These are phyloP conservation scores for Lysandra bellargus DNA, from an alignment of 2,888 invertebrate species.

Conservation along the genomic window DNA sequence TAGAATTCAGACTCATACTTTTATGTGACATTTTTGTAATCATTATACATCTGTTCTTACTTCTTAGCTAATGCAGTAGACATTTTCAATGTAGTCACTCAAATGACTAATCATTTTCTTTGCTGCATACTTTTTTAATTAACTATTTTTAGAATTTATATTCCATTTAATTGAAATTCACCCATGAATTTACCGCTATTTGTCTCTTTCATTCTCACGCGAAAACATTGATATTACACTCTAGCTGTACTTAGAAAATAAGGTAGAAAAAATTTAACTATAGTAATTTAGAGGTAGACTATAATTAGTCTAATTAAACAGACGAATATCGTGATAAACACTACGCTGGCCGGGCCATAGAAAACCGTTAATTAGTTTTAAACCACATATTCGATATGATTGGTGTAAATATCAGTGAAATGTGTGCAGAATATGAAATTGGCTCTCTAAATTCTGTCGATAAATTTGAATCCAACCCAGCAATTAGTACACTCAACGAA, in stretches of 20 bases:
- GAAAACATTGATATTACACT: too few species aligned
- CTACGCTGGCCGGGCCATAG: neutral
- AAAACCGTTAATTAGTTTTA: neutral
- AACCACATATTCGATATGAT: neutral
- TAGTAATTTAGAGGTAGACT: neutral
- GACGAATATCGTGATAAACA: neutral
- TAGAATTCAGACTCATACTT: neutral
- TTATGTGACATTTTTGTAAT: neutral
- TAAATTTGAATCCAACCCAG: slow-evolving; percentile 4
- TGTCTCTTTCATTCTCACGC: too few species aligned
- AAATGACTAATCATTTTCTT: neutral
- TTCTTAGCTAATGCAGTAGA: too few species aligned
- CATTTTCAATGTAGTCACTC: neutral
- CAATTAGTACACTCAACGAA: slow-evolving; percentile 10
- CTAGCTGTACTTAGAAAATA: too few species aligned
- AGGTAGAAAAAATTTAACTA: too few species aligned
- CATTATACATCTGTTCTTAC: too few species aligned
- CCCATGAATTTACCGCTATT: too few species aligned
- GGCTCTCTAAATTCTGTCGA: neutral
- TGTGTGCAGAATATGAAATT: neutral
- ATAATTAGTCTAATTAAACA: too few species aligned
- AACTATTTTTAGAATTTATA: too few species aligned
- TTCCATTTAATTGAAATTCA: too few species aligned
- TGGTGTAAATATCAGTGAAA: neutral
- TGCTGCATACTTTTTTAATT: too few species aligned